A percentile compares a stretch with the other conserved stretches of the same genome.
Evolutionary conservation across 2,797 vertebrate species (phyloP).

Genomic region (Gadopsis bispinosus): DNA sequence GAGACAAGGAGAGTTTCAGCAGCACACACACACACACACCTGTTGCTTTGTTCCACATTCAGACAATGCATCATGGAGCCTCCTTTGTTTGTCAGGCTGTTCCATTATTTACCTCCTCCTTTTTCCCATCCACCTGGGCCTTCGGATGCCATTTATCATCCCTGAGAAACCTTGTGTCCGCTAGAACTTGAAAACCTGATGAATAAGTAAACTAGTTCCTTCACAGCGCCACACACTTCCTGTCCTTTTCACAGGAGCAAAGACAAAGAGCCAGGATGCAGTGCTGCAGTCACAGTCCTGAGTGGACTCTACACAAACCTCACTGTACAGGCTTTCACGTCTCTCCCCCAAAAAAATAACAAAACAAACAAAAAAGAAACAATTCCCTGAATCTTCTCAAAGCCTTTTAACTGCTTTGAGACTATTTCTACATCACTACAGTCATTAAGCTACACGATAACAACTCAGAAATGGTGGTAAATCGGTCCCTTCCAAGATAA

Average conservation of each 20-base stretch:
- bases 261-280: conserved; percentile 55
- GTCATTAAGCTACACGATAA: conserved; percentile 69
- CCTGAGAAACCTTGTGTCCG: conserved; percentile 70
- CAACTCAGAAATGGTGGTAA: conserved; percentile 50
- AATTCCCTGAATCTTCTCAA: conserved; percentile 54
- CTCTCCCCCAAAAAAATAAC: neutral
- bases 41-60: conserved; percentile 76
- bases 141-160: conserved; percentile 80
- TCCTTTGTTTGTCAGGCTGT: conserved; percentile 80
- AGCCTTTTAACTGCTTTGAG: conserved; percentile 53
- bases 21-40: conserved; percentile 63
- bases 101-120: conserved; percentile 82
- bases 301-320: conserved; percentile 47
- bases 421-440: conserved; percentile 68
- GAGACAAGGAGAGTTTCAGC: conserved; percentile 57
- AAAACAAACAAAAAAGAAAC: conserved; percentile 2
- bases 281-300: conserved; percentile 45
- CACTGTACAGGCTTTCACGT: conserved; percentile 26
- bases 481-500: conserved; percentile 52
- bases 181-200: conserved; percentile 78
- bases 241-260: conserved; percentile 68
- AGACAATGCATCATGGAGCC: conserved; percentile 76
- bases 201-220: conserved; percentile 82
- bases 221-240: conserved; percentile 70
- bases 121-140: conserved; percentile 68